Evolutionary conservation across 2,888 invertebrate species (phyloP).

Genomic region (Torymus auratus): DNA sequence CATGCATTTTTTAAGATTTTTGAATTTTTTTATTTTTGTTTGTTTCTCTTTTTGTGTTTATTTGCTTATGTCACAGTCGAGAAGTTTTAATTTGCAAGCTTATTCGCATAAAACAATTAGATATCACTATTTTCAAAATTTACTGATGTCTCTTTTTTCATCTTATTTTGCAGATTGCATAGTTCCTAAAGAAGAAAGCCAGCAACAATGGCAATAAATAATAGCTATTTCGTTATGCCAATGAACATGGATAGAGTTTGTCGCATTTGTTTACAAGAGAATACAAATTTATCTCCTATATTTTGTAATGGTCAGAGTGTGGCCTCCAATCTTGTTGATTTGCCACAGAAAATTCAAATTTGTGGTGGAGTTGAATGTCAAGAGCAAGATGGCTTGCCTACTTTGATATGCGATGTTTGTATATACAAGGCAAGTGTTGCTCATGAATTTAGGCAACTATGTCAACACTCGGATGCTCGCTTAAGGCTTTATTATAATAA

Average conservation of each 20-base stretch:
- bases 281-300: constrained; percentile 71
- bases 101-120: too few relatives aligned
- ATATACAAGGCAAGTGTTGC: constrained; percentile 74
- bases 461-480: constrained; percentile 73
- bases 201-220: constrained; percentile 67
- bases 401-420: constrained; percentile 73
- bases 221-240: constrained; percentile 69
- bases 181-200: constrained; percentile 45
- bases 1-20: too few relatives aligned
- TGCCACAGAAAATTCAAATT: constrained; percentile 72
- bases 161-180: constrained; percentile 48
- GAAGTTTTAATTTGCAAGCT: too few relatives aligned
- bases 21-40: too few relatives aligned
- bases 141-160: constrained; percentile 8
- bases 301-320: constrained; percentile 69
- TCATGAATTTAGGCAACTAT: constrained; percentile 74
- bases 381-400: constrained; percentile 74
- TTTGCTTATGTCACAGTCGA: too few relatives aligned
- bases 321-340: constrained; percentile 63
- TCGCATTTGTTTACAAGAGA: constrained; percentile 72
- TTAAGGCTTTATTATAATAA: constrained; percentile 73
- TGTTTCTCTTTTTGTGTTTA: too few relatives aligned
- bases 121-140: constrained; percentile 44
- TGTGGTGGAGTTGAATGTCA: constrained; percentile 73
- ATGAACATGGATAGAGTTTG: constrained; percentile 73